These are phyloP conservation scores for Prionailurus bengalensis DNA, from an alignment of 2,113 vertebrate species.

Conservation along the genomic window DNA sequence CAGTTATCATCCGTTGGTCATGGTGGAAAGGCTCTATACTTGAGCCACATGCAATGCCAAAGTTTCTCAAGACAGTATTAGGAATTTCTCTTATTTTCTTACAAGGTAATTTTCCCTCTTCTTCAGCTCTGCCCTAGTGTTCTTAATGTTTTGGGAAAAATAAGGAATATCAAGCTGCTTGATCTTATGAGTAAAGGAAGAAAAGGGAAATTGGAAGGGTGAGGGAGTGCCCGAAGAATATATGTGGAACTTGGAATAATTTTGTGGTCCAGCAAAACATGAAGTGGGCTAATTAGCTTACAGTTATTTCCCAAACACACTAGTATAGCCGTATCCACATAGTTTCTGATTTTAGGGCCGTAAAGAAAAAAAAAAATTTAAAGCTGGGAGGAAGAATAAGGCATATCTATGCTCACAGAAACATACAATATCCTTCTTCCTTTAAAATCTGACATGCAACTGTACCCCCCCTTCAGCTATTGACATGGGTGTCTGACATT, in stretches of 20 bases:
- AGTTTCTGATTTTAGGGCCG: slow-evolving; percentile 12
- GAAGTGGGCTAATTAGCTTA: not conserved
- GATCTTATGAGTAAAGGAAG: not conserved
- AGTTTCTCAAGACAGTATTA: not conserved
- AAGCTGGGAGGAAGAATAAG: not conserved
- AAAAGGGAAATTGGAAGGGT: not conserved
- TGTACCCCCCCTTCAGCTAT: not conserved
- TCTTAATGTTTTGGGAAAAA: not conserved
- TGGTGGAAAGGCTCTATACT: not conserved
- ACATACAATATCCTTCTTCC: not conserved
- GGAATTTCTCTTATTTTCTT: not conserved
- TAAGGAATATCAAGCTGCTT: not conserved
- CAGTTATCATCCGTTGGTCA: not conserved
- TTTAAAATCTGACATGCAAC: slow-evolving; percentile 39
- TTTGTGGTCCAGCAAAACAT: slow-evolving; percentile 11
- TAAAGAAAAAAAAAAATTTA: not conserved
- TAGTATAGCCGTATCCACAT: not conserved
- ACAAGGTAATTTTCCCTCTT: not conserved
- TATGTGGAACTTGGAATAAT: not conserved
- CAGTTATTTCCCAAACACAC: not conserved
- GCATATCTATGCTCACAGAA: not conserved
- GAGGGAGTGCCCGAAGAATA: not conserved
- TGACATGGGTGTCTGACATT: slow-evolving; percentile 32
- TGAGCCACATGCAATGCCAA: not conserved
- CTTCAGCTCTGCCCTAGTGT: not conserved